Evolutionary conservation across 1,140 invertebrate species (phyloP).

Genomic region (Drosophila littoralis): DNA sequence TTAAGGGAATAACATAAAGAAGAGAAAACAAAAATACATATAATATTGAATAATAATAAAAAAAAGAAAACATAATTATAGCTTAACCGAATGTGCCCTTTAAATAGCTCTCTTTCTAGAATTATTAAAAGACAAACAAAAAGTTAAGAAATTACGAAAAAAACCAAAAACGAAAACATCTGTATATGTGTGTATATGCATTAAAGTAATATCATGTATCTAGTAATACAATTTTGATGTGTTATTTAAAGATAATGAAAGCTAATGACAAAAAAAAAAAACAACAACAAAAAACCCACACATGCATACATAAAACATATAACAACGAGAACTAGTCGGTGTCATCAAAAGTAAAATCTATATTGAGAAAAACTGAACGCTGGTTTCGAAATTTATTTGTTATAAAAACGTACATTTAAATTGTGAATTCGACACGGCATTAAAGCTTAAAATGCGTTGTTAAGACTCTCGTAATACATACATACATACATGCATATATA

Average conservation of each 20-base stretch:
- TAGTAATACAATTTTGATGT: slow-evolving; percentile 69
- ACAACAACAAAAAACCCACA: slow-evolving; percentile 23
- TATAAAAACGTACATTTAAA: slow-evolving; percentile 54
- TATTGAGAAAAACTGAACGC: slow-evolving; percentile 68
- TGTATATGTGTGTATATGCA: slow-evolving; percentile 57
- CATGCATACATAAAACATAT: slow-evolving; percentile 18
- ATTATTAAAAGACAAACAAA: slow-evolving; percentile 58
- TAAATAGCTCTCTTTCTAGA: slow-evolving; percentile 84
- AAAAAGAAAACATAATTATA: slow-evolving; percentile 77
- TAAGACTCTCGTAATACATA: slow-evolving; percentile 29
- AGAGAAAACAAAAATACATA: slow-evolving; percentile 34
- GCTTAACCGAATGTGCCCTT: slow-evolving; percentile 85
- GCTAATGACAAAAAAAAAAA: slow-evolving; percentile 6
- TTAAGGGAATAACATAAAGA: slow-evolving; percentile 61
- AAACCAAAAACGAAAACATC: slow-evolving; percentile 41
- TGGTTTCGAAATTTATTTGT: slow-evolving; percentile 79
- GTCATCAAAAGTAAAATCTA: slow-evolving; percentile 71
- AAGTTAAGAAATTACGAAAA: slow-evolving; percentile 45
- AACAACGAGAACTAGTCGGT: slow-evolving; percentile 69
- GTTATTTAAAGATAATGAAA: slow-evolving; percentile 57
- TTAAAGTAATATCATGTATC: slow-evolving; percentile 66
- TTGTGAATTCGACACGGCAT: slow-evolving; percentile 56
- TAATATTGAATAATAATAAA: slow-evolving; percentile 39
- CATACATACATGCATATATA: slow-evolving; percentile 4
- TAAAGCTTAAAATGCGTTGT: slow-evolving; percentile 50